Percentiles rank a stretch among this genome's conserved stretches.
phyloP scores from a whole-genome alignment of 2,797 vertebrate species.

The Lindbergichthys nudifrons region DNA sequence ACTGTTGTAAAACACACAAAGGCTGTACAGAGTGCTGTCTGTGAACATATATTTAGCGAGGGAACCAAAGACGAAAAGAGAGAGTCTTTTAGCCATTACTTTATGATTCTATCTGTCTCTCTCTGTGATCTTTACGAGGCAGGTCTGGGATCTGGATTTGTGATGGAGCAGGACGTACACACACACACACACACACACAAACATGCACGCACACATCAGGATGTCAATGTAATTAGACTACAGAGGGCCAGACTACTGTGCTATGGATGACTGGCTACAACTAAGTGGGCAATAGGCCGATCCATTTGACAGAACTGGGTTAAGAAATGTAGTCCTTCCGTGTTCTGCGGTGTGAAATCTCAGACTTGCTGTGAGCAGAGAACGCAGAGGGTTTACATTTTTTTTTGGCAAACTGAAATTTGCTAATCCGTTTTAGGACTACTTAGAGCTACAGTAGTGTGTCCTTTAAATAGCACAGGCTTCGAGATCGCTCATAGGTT shows the following conservation, averaged over 20 bases:
- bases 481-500: constrained; percentile 41
- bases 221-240: constrained; percentile 76
- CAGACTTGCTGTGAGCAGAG: constrained; percentile 33
- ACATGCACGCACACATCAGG: constrained; percentile 40
- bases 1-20: constrained; percentile 29
- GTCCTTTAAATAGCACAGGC: constrained; percentile 32
- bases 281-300: constrained; percentile 66
- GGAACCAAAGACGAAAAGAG: constrained; percentile 19
- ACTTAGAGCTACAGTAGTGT: not conserved
- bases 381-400: constrained; percentile 47
- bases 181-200: constrained; percentile 22
- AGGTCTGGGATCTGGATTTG: constrained; percentile 35
- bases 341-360: constrained; percentile 47
- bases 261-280: constrained; percentile 72
- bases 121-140: constrained; percentile 13
- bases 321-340: constrained; percentile 66
- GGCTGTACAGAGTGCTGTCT: not conserved
- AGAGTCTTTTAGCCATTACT: constrained; percentile 18
- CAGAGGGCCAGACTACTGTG: constrained; percentile 54
- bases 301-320: constrained; percentile 84
- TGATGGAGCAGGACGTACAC: constrained; percentile 32
- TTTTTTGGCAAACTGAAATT: constrained; percentile 21
- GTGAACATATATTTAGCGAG: constrained; percentile 19
- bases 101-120: not conserved
- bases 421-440: constrained; percentile 44